phyloP scores from a whole-genome alignment of 35 echinoderm and acorn worm species.

The Apostichopus parvimensis region DNA sequence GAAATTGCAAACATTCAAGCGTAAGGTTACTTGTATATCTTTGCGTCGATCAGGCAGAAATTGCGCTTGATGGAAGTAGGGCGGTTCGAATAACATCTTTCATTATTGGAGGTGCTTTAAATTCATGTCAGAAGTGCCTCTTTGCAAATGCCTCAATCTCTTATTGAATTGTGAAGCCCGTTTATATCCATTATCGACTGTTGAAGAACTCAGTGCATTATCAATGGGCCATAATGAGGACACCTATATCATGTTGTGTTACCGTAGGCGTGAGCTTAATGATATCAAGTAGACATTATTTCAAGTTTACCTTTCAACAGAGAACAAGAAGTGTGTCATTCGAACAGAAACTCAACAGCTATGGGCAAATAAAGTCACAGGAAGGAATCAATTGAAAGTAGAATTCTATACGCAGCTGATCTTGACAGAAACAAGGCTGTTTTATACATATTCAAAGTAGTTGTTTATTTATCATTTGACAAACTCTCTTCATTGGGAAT shows the following conservation, averaged over 20 bases:
- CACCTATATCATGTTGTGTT: background rate
- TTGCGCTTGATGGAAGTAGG: background rate
- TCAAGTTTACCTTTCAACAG: background rate
- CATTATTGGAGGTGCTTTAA: background rate
- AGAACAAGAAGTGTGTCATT: background rate
- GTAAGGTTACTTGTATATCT: too few species aligned
- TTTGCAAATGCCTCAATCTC: background rate
- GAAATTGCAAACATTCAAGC: too few species aligned
- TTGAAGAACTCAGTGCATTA: constrained; percentile 1
- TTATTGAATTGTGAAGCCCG: constrained; percentile 2
- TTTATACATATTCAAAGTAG: too few species aligned
- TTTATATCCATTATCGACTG: constrained; percentile 1
- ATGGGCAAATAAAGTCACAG: too few species aligned
- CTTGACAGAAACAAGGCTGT: too few species aligned
- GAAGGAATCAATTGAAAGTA: too few species aligned
- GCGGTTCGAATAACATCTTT: background rate
- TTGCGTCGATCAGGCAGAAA: background rate
- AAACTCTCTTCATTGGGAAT: too few species aligned
- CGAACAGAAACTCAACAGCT: background rate
- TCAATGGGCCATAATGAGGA: constrained; percentile 2
- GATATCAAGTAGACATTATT: background rate
- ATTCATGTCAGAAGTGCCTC: constrained; percentile 1
- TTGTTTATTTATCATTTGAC: too few species aligned
- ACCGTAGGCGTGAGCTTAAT: background rate
- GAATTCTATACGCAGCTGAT: too few species aligned